Evolutionary conservation across 2,888 invertebrate species (phyloP), one percentile per base, ranked within the genome.

Genomic region (Nematopogon swammerdamellus): DNA sequence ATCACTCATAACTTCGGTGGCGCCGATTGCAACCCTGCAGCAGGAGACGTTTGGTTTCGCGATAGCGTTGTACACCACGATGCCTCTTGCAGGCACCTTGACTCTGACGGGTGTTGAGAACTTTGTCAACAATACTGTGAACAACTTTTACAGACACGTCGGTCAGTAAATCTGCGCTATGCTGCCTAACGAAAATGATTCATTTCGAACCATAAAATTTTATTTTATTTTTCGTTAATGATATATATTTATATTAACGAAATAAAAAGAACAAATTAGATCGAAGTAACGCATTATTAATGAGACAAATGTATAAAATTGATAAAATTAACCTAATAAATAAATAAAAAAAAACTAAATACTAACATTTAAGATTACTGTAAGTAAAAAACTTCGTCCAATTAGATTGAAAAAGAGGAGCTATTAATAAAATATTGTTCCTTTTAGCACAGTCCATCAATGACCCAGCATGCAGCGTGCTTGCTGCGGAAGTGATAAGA

Each of bases 161-260:
- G 80, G 85, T 85, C 72, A 83, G 83, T 74, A 59, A 51, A 53
- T 10, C 5, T n/a, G n/a, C n/a, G n/a, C n/a, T n/a, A n/a, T n/a
- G n/a, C n/a, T n/a, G n/a, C n/a, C n/a, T n/a, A n/a, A n/a, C n/a
- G n/a, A n/a, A n/a, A n/a, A n/a, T n/a, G n/a, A n/a, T n/a, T n/a
- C n/a, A n/a, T n/a, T n/a, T n/a, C n/a, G n/a, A n/a, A n/a, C n/a
- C n/a, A n/a, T n/a, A n/a, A n/a, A n/a, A n/a, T n/a, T n/a, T n/a
- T n/a, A n/a, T n/a, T n/a, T n/a, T n/a, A n/a, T n/a, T n/a, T n/a
- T n/a, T n/a, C n/a, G n/a, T n/a, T n/a, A n/a, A n/a, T n/a, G n/a
- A n/a, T n/a, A n/a, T n/a, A n/a, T n/a, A n/a, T n/a, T n/a, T 25
- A 6, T 25, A 25, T 25, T 25, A 6, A 25, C 25, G 25, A 25